Evolutionary conservation across 1,140 invertebrate genomes (phyloP).

Genomic region (Drosophila elegans): DNA sequence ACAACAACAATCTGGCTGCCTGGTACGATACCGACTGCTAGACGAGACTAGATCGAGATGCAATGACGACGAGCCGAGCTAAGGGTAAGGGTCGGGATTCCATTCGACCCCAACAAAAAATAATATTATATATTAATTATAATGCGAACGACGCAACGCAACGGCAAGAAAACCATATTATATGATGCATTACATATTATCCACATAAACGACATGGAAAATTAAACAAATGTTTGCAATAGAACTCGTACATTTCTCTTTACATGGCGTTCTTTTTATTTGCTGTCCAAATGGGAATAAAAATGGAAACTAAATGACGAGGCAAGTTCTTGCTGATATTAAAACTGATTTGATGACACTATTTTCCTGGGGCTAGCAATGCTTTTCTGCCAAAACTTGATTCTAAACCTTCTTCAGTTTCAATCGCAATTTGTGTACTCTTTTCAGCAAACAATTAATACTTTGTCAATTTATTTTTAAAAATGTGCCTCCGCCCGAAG

Average conservation of each 20-base stretch:
- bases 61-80: background rate
- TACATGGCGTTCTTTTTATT: conserved; percentile 14
- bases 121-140: conserved; percentile 55
- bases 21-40: conserved; percentile 99
- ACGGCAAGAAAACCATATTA: conserved; percentile 50
- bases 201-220: conserved; percentile 70
- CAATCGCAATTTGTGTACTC: too few species aligned
- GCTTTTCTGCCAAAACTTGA: too few species aligned
- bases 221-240: conserved; percentile 80
- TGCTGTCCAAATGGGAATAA: background rate
- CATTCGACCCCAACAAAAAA: conserved; percentile 14
- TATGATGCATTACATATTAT: conserved; percentile 68
- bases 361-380: too few species aligned
- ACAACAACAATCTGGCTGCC: conserved; percentile 95
- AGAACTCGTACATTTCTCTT: conserved; percentile 68
- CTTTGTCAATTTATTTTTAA: too few species aligned
- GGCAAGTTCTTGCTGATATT: too few species aligned
- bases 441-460: too few species aligned
- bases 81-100: conserved; percentile 26
- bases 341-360: too few species aligned
- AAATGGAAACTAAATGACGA: too few species aligned
- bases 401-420: too few species aligned
- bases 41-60: conserved; percentile 13
- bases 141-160: conserved; percentile 26
- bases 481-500: too few species aligned